A percentile compares a stretch with the other conserved stretches of the same genome.
Evolutionary conservation across 2,113 vertebrate genomes (phyloP).

Genomic region (Neolamprologus sp.): DNA sequence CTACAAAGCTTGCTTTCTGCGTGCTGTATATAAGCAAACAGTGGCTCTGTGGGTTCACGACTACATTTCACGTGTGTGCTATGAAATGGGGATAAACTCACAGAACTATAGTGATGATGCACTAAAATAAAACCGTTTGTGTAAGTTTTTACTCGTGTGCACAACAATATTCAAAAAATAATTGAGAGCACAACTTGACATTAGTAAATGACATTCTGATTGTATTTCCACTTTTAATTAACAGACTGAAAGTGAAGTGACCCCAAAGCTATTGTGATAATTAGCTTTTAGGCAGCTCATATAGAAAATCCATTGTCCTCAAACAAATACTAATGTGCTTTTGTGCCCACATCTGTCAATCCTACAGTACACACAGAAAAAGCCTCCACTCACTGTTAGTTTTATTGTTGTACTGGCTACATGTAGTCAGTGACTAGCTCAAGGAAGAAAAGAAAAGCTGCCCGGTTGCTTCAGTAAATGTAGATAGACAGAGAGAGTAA

Average conservation of each 20-base stretch:
- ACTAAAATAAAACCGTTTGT: not conserved
- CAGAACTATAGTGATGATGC: not conserved
- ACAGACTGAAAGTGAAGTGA: slow-evolving; percentile 22
- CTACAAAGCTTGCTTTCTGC: not conserved
- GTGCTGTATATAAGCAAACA: not conserved
- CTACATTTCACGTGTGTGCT: not conserved
- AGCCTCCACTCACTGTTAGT: not conserved
- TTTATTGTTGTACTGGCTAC: not conserved
- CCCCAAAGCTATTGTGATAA: slow-evolving; percentile 15
- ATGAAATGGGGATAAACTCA: not conserved
- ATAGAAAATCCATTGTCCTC: slow-evolving; percentile 17
- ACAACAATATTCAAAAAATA: not conserved
- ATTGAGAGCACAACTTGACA: not conserved
- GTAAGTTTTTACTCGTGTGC: not conserved
- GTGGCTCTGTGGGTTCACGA: not conserved
- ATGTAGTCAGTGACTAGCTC: slow-evolving; percentile 17
- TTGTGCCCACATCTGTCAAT: not conserved
- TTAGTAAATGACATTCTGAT: slow-evolving; percentile 11
- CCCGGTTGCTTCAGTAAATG: not conserved
- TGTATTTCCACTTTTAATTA: slow-evolving; percentile 23
- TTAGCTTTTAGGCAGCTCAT: not conserved
- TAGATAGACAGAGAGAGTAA: not conserved
- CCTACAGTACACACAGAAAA: not conserved
- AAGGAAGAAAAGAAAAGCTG: slow-evolving; percentile 1
- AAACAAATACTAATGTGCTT: not conserved